phyloP scores from a whole-genome alignment of 1,140 invertebrate species.

The Protaetia brevitarsis region DNA sequence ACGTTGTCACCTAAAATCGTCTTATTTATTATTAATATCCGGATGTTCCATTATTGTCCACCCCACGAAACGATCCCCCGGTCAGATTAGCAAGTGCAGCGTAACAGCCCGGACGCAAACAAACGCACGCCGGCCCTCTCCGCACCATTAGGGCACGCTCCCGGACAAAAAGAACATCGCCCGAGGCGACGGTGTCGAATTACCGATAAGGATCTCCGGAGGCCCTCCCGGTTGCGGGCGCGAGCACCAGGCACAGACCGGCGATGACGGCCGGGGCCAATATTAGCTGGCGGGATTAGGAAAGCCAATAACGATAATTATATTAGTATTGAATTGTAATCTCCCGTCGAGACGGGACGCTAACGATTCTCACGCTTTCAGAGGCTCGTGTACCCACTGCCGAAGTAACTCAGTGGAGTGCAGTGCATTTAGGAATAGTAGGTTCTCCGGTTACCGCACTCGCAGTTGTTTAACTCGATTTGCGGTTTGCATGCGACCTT shows the following conservation, averaged over 20 bases:
- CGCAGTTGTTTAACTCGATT: slow-evolving; percentile 15
- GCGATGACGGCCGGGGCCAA: slow-evolving; percentile 21
- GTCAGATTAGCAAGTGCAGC: slow-evolving; percentile 11
- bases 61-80: not conserved
- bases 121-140: slow-evolving; percentile 20
- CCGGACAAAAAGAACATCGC: slow-evolving; percentile 36
- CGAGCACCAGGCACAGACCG: not conserved
- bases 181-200: slow-evolving; percentile 39
- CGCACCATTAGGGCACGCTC: slow-evolving; percentile 42
- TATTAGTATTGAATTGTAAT: slow-evolving; percentile 50
- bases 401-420: too few relatives aligned
- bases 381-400: too few relatives aligned
- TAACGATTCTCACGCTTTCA: slow-evolving; percentile 41
- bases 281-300: slow-evolving; percentile 42
- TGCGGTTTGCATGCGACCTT: slow-evolving; percentile 1
- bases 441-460: slow-evolving; percentile 3
- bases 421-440: not conserved
- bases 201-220: slow-evolving; percentile 37
- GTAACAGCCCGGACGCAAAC: slow-evolving; percentile 6
- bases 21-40: slow-evolving; percentile 19
- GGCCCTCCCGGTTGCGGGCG: slow-evolving; percentile 25
- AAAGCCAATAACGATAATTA: slow-evolving; percentile 51
- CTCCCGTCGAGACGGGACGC: slow-evolving; percentile 29
- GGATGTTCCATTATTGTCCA: slow-evolving; percentile 1
- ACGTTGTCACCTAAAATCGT: not conserved